phyloP scores from a whole-genome alignment of 1,140 invertebrate genomes.

The Papilio polyxenes region DNA sequence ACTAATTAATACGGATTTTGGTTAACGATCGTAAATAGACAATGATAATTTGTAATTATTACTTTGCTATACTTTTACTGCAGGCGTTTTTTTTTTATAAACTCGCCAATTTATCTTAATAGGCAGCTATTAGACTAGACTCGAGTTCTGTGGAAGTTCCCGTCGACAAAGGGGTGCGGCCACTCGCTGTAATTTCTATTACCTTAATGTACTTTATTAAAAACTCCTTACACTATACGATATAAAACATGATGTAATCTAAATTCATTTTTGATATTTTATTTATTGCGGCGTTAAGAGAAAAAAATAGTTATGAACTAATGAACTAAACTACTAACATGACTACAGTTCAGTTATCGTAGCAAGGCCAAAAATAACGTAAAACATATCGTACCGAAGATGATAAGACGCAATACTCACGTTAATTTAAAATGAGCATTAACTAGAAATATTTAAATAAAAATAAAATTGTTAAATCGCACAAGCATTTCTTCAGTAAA shows the following conservation, averaged over 20 bases:
- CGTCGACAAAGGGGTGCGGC: neutral
- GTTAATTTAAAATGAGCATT: no score
- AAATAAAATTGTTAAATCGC: no score
- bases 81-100: neutral
- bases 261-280: neutral
- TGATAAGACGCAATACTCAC: no score
- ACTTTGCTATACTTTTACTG: neutral
- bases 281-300: neutral
- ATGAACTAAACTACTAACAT: no score
- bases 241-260: neutral
- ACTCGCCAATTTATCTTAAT: neutral
- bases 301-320: neutral
- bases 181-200: constrained; percentile 19
- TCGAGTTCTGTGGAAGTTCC: constrained; percentile 6
- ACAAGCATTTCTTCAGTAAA: no score
- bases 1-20: neutral
- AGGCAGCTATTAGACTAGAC: neutral
- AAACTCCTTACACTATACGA: neutral
- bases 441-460: no score
- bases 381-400: no score
- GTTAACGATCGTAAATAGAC: neutral
- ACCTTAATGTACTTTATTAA: neutral
- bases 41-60: neutral
- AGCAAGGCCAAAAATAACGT: no score
- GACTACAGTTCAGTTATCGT: no score